These are phyloP conservation scores for Tor tambroides DNA, from an alignment of 2,113 vertebrate genomes.

Conservation along the genomic window DNA sequence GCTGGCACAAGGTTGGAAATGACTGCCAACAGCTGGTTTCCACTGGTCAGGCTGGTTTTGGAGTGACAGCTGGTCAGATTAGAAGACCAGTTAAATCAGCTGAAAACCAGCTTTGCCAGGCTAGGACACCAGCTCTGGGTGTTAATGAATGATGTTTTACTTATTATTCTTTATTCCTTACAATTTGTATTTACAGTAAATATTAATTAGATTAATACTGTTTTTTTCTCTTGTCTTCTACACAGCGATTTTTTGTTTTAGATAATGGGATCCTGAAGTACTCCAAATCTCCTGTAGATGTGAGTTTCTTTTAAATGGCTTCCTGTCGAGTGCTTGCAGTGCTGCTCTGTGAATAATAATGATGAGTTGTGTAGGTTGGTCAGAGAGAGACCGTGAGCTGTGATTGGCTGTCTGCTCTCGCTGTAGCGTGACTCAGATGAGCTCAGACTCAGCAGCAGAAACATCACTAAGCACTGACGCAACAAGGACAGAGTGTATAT, in stretches of 20 bases:
- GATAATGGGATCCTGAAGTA: constrained; percentile 99
- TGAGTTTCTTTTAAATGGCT: constrained; percentile 79
- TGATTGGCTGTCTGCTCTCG: constrained; percentile 15
- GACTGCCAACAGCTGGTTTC: background rate
- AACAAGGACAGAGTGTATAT: background rate
- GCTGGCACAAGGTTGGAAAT: constrained; percentile 94
- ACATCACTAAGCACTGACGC: constrained; percentile 47
- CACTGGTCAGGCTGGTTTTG: too few species aligned
- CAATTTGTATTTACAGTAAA: background rate
- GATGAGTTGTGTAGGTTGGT: constrained; percentile 22
- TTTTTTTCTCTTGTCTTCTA: constrained; percentile 38
- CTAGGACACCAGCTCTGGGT: too few species aligned
- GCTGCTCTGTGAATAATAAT: constrained; percentile 10
- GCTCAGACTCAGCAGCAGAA: constrained; percentile 59
- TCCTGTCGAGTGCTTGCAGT: background rate
- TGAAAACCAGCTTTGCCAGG: too few species aligned
- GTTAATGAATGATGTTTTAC: background rate
- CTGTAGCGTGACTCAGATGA: constrained; percentile 20
- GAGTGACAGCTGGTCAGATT: too few species aligned
- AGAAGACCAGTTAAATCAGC: too few species aligned
- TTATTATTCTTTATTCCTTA: background rate
- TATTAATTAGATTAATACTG: background rate
- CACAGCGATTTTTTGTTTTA: constrained; percentile 96
- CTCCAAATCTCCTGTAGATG: constrained; percentile 97
- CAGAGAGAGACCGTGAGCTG: background rate